phyloP scores from a whole-genome alignment of 2,797 vertebrate genomes.

The Adelosebastes latens region DNA sequence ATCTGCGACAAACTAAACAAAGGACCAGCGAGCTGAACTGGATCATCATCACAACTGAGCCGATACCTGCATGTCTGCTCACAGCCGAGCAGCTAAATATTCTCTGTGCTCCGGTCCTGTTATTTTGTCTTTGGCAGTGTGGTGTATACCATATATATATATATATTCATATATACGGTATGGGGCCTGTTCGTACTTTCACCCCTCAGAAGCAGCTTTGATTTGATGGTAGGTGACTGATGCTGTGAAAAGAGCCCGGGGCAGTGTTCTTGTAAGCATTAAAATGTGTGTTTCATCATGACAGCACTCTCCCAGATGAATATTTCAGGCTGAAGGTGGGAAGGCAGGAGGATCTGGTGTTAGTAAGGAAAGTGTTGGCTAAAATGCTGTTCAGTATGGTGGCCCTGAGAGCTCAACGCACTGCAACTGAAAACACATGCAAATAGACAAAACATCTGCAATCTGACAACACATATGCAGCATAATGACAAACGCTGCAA shows the following conservation, averaged over 20 bases:
- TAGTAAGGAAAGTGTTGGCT: not conserved
- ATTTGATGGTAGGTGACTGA: constrained; percentile 66
- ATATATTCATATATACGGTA: not conserved
- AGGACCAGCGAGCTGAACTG: constrained; percentile 28
- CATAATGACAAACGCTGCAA: rapidly evolving
- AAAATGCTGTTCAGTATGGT: not conserved
- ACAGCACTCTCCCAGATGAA: constrained; percentile 59
- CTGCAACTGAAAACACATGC: not conserved
- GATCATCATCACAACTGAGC: constrained; percentile 18
- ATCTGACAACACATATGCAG: not conserved
- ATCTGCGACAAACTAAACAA: constrained; percentile 57
- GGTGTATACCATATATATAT: not conserved
- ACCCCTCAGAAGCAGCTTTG: constrained; percentile 48
- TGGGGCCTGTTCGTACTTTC: not conserved
- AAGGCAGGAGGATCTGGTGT: constrained; percentile 7
- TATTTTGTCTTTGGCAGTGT: not conserved
- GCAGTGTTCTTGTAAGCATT: constrained; percentile 68
- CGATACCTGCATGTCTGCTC: constrained; percentile 13
- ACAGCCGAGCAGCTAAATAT: not conserved
- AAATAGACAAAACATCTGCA: not conserved
- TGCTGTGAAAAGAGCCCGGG: constrained; percentile 62
- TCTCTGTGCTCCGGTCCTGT: not conserved
- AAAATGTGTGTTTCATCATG: constrained; percentile 70
- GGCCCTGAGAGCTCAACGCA: not conserved
- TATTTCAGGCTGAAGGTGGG: constrained; percentile 61